Base-by-base conservation (phyloP, 2,888 invertebrate genomes). In the Drosophila robusta region DNA sequence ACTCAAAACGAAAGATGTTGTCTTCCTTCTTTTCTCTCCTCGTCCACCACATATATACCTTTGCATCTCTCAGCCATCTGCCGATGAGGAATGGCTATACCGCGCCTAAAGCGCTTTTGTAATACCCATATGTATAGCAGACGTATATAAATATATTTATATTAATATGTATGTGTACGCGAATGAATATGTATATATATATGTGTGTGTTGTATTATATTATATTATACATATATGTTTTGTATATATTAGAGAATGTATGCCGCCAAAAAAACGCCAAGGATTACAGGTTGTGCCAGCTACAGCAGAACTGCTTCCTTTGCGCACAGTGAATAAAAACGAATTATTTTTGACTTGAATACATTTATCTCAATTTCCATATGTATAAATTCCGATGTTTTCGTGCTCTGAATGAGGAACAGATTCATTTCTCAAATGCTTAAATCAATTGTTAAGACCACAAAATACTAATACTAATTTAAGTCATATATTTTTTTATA, bases 91-190 rank as follows among this genome's bases (percentile, higher is more conserved):
- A 71, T 67, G 62, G 83, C 69, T 71, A 66, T 76, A 76, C 89
- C 82, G 86, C 86, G 88, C 88, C 89, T 80, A 67, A 79, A 89
- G 87, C 89, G 55, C 68, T 80, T 71, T 72, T 70, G 63, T 71
- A 64, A 45, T 39, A 56, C 63, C 76, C 67, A 73, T 63, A 56
- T 49, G 42, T 54, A 39, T 7, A 38, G 8, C 50, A 38, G 41
- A 32, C 54, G 41, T 29, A 60, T 45, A 44, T 11, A 62, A 24
- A 47, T 47, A 39, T 62, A 54, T 62, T 36, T 45, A 32, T 36
- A 34, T 64, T 52, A 46, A 68, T 57, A 38, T 67, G 58, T 65
- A 22, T 39, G 32, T 34, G 34, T 39, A 61, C 45, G 50, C 29
- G 34, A 55, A 50, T 36, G 12, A 12, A 57, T 22, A 46, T 55